Evolutionary conservation across 2,888 invertebrate species (phyloP).

Genomic region (Boloria selene): DNA sequence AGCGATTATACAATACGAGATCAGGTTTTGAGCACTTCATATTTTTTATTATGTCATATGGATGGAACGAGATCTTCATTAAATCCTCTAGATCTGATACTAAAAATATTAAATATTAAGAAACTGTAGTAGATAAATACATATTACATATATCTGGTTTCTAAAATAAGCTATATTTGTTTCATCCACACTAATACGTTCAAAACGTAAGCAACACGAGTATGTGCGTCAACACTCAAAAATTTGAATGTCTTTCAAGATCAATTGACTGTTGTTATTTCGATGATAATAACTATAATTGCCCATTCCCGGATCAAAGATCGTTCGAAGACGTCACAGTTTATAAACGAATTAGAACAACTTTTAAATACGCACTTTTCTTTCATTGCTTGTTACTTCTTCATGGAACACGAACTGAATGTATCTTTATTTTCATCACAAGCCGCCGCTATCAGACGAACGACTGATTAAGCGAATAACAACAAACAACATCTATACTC

Average conservation of each 20-base stretch:
- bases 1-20: too few relatives aligned
- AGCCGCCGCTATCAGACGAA: not conserved
- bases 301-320: slow-evolving; percentile 1
- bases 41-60: too few relatives aligned
- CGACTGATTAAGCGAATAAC: not conserved
- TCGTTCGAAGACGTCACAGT: slow-evolving; percentile 9
- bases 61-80: too few relatives aligned
- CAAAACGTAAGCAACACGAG: not conserved
- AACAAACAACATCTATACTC: not conserved
- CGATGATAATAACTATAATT: slow-evolving; percentile 5
- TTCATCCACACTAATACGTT: too few relatives aligned
- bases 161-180: too few relatives aligned
- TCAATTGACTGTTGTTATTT: not conserved
- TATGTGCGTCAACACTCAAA: slow-evolving; percentile 7
- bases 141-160: too few relatives aligned
- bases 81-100: too few relatives aligned
- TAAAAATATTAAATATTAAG: too few relatives aligned
- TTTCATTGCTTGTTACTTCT: slow-evolving; percentile 6
- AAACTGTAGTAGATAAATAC: too few relatives aligned
- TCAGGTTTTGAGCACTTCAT: too few relatives aligned
- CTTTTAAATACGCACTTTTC: slow-evolving; percentile 13
- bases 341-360: not conserved
- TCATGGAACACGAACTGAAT: not conserved
- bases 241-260: slow-evolving; percentile 13
- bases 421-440: not conserved